Conservation (phyloP, 35 echinoderm and acorn worm genomes). For the Holothuria glaberrima region DNA sequence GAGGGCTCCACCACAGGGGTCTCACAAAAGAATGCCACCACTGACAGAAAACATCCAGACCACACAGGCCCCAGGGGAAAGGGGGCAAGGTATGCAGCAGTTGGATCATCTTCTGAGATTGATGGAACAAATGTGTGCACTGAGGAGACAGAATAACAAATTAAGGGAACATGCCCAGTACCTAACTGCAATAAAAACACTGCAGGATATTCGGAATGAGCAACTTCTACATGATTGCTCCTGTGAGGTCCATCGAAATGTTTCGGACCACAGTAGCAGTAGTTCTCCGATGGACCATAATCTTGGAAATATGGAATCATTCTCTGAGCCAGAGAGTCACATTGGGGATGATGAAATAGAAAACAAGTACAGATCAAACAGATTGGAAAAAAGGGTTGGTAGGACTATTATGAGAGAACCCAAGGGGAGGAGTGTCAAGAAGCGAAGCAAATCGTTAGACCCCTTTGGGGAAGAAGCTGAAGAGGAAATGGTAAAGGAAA, state of each 20-base stretch:
- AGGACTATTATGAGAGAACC: slow-evolving; percentile 72
- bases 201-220: slow-evolving; percentile 91
- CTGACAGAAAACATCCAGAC: slow-evolving; percentile 87
- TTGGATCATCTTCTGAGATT: slow-evolving; percentile 80
- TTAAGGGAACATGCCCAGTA: slow-evolving; percentile 90
- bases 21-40: slow-evolving; percentile 62
- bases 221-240: slow-evolving; percentile 75
- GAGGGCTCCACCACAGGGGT: slow-evolving; percentile 15
- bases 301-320: slow-evolving; percentile 68
- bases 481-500: slow-evolving; percentile 67
- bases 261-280: slow-evolving; percentile 60
- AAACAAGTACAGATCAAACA: slow-evolving; percentile 8
- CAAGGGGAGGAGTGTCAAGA: slow-evolving; percentile 68
- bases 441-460: slow-evolving; percentile 82
- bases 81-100: slow-evolving; percentile 87
- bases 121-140: slow-evolving; percentile 96
- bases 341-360: slow-evolving; percentile 80
- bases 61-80: slow-evolving; percentile 11
- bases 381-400: slow-evolving; percentile 50
- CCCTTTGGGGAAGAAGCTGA: slow-evolving; percentile 83
- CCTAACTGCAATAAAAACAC: slow-evolving; percentile 86
- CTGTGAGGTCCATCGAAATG: slow-evolving; percentile 73
- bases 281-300: slow-evolving; percentile 66
- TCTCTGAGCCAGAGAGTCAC: slow-evolving; percentile 87
- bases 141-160: slow-evolving; percentile 83